These are phyloP conservation scores for Malthinus seriepunctatus DNA, from an alignment of 2,888 invertebrate species.

Conservation along the genomic window DNA sequence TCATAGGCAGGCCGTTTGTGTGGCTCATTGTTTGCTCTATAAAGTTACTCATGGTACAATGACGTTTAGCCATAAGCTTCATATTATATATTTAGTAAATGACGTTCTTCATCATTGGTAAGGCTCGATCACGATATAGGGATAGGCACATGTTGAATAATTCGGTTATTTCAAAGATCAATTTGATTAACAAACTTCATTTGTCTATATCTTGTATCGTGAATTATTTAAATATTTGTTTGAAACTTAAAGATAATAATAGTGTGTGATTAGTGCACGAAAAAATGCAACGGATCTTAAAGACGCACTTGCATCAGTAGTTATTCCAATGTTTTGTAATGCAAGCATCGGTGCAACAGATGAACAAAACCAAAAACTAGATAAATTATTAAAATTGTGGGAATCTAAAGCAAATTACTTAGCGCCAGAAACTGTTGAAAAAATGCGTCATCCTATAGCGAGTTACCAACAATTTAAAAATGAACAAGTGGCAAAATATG, in stretches of 20 bases:
- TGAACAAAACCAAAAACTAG: slow-evolving; percentile 88
- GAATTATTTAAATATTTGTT: neutral
- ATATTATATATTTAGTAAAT: slow-evolving; percentile 98
- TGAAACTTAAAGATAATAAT: slow-evolving; percentile 17
- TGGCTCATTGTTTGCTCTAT: slow-evolving; percentile 87
- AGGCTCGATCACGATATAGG: slow-evolving; percentile 52
- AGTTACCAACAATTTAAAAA: slow-evolving; percentile 92
- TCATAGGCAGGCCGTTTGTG: slow-evolving; percentile 81
- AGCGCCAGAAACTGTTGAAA: slow-evolving; percentile 78
- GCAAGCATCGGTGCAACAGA: slow-evolving; percentile 83
- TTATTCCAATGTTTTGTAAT: slow-evolving; percentile 98
- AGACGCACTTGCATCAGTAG: slow-evolving; percentile 90
- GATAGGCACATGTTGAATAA: neutral
- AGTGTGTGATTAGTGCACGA: slow-evolving; percentile 71
- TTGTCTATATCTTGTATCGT: slow-evolving; percentile 10
- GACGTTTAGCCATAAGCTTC: slow-evolving; percentile 89
- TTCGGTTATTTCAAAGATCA: slow-evolving; percentile 13
- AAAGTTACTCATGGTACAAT: slow-evolving; percentile 73
- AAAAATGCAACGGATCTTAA: slow-evolving; percentile 94
- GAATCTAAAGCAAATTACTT: slow-evolving; percentile 94
- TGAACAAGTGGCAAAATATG: slow-evolving; percentile 77
- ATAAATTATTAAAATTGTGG: slow-evolving; percentile 94
- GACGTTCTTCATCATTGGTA: slow-evolving; percentile 98
- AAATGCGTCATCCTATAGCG: slow-evolving; percentile 82
- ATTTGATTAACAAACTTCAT: neutral